phyloP scores from a whole-genome alignment of 30 jellyfish, hydroid and myxozoan genomes.

The Pelagia noctiluca region DNA sequence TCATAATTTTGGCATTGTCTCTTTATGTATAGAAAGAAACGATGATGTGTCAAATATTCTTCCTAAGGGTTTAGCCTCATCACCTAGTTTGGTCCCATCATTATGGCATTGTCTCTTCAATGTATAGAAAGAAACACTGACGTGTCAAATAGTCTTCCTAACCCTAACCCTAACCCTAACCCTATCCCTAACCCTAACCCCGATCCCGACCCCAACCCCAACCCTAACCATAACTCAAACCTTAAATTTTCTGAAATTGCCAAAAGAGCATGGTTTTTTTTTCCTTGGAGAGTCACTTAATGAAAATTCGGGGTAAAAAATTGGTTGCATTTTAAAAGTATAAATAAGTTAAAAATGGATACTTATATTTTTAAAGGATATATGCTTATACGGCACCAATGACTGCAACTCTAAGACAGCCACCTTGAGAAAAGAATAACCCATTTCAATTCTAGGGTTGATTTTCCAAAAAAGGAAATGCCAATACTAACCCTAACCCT shows the following conservation, averaged over 20 bases:
- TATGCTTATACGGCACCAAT: neutral
- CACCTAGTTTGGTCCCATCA: neutral
- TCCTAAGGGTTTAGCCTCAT: neutral
- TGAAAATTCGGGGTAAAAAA: no score
- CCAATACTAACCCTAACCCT: neutral
- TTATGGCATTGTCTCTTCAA: no score
- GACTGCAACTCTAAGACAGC: neutral
- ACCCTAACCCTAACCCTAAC: constrained; percentile 8
- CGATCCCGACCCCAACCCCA: neutral
- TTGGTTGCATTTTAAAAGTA: neutral
- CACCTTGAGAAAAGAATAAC: neutral
- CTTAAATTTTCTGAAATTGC: neutral
- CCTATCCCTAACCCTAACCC: constrained; percentile 6
- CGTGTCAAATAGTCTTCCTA: no score
- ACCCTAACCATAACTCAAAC: neutral
- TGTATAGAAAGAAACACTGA: no score
- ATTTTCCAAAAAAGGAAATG: neutral
- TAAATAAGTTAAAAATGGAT: no score
- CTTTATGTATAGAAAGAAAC: no score
- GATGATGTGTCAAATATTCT: no score
- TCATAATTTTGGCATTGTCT: neutral
- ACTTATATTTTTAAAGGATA: neutral
- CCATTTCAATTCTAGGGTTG: neutral
- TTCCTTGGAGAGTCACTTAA: no score
- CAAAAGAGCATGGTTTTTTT: no score